Percentiles rank a stretch among this genome's conserved stretches.
These are phyloP conservation scores for Linurgus olivaceus DNA, from an alignment of 2,797 vertebrate species.

Conservation along the genomic window DNA sequence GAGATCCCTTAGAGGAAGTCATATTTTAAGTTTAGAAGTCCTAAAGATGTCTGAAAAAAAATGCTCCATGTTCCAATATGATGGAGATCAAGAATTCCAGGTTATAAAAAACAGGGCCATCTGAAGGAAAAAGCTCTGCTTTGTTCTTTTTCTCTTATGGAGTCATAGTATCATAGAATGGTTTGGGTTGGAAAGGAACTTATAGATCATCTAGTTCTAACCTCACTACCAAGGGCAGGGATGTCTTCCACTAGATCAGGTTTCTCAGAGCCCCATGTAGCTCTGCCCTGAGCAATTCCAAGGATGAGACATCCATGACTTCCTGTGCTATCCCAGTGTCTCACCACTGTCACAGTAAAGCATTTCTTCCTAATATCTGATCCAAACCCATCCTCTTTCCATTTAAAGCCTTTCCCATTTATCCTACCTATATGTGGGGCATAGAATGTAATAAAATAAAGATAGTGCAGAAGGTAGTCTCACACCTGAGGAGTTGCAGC, in stretches of 20 bases:
- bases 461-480: too few relatives aligned
- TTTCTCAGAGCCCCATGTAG: not conserved
- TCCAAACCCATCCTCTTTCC: not conserved
- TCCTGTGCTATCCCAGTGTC: not conserved
- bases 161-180: not conserved
- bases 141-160: not conserved
- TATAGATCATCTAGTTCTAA: not conserved
- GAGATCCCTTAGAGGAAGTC: not conserved
- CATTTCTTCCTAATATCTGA: not conserved
- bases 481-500: too few relatives aligned
- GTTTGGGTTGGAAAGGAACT: not conserved
- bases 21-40: not conserved
- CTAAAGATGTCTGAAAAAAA: not conserved
- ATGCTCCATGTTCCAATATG: not conserved
- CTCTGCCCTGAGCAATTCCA: not conserved
- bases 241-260: not conserved
- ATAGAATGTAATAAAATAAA: too few relatives aligned
- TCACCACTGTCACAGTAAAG: not conserved
- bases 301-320: not conserved
- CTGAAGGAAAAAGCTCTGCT: not conserved
- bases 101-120: constrained; percentile 6
- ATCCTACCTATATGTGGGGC: too few relatives aligned
- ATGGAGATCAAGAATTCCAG: not conserved
- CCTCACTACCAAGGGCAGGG: accelerated
- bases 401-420: not conserved